Evolutionary conservation across 2,888 invertebrate genomes (phyloP), one percentile per base, ranked within the genome.

Genomic region (Synanthedon myopaeformis): DNA sequence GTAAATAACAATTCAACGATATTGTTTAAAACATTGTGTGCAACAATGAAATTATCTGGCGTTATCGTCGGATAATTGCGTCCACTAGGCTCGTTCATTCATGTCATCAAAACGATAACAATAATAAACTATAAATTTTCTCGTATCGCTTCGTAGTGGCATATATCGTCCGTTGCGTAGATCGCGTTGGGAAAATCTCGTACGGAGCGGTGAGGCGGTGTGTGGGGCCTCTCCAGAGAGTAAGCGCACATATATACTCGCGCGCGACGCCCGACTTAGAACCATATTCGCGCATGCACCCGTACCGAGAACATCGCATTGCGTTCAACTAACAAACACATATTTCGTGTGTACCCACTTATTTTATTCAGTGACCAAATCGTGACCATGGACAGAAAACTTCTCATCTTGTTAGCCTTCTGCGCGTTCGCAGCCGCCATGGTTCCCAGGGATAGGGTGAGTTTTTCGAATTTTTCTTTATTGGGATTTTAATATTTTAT

Each of bases 381-480:
- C 50, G 64, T 67, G 62, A 76, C 53, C 55, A 79, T 79, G 81
- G 76, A 68, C 56, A 65, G 54, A 52, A 60, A 59, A 57, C 55
- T 76, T 45, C 50, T 81, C 11, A 51, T 77, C 53, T 55, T 82
- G 2, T 50, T 82, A 41, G 68, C 65, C 41, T 53, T 72, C 51
- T 74, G 70, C 61, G 63, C 71, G 50, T 52, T 76, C 56, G 58
- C 74, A 12, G 61, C 61, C n/a, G 79, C 82, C 54, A 72, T 78
- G 71, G 75, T 76, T 41, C 74, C 76, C 4, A 67, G 63, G 54
- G 61, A 68, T 6, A 76, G 68, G 76, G 84, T 84, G 59, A 83
- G 83, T 79, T 13, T 17, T 52, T 35, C 55, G 35, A 42, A 49
- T 55, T 35, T 28, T 28, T 52, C 51, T 51, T 35, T 10, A 28